Evolutionary conservation across 2,113 vertebrate genomes (phyloP), one percentile per base, ranked within the genome.

Genomic region (Phrynosoma blainvillii): DNA sequence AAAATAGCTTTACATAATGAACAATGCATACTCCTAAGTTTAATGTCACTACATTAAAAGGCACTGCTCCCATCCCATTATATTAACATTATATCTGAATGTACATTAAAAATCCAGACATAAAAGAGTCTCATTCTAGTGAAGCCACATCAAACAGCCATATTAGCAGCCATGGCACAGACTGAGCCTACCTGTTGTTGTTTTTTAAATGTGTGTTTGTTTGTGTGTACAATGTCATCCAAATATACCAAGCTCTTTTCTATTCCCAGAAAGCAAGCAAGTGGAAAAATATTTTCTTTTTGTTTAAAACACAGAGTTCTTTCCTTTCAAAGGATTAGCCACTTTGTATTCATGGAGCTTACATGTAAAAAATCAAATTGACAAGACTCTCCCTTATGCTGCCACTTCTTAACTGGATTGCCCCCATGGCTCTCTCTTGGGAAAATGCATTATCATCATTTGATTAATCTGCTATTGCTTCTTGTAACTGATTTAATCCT

Each of bases 361-460:
- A 85, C 54, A 80, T 47, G 81, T 86, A 36, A 93, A 92, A 91
- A 87, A 76, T 85, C 73, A 85, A 85, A 76, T 47, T 85, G 84
- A 85, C 84, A 85, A 85, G 84, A 40, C 36, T 66, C 84, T 77
- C 32, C 36, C 74, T 85, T 85, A 65, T 77, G 73, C 84, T 27
- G 74, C 74, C 65, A 25, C 25, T 56, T 77, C 56, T 77, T 85
- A 77, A 77, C 32, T 85, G 84, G 84, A 85, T 76, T 76, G 71
- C 71, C 71, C 54, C 84, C 54, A 10, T 73, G 68, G 32, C 84
- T 85, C 59, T 65, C 84, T 66, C 73, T n/a, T 30, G 74, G 84
- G 84, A 54, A 77, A 77, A 36, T 25, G 36, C 74, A 85, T 85
- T 85, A 85, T 65, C 74, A 66, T 85, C 74, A 77, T 85, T 85